Percentiles rank a stretch among this genome's conserved stretches.
Conservation (phyloP, 1,140 invertebrate species). For the Zaprionus davidi region DNA sequence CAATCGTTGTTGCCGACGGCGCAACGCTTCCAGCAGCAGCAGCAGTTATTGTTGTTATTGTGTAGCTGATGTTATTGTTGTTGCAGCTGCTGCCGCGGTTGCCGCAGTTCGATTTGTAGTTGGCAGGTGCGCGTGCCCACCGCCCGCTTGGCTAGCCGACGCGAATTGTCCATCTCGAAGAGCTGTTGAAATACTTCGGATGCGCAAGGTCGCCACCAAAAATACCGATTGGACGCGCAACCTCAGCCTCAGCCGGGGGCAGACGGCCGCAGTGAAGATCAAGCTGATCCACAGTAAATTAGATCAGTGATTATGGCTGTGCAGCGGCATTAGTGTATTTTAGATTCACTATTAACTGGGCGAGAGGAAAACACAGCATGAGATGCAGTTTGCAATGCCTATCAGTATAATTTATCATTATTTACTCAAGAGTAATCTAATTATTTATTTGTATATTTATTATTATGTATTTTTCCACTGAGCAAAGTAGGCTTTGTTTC, state of each 20-base stretch:
- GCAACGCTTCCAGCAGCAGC: slow-evolving; percentile 26
- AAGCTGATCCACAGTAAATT: slow-evolving; percentile 47
- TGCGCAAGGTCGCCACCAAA: slow-evolving; percentile 62
- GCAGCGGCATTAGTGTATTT: slow-evolving; percentile 4
- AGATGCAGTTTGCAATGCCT: background rate
- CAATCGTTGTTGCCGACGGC: slow-evolving; percentile 50
- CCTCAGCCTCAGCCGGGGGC: slow-evolving; percentile 23
- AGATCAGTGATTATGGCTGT: slow-evolving; percentile 31
- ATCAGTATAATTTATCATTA: background rate
- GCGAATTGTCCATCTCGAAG: slow-evolving; percentile 45
- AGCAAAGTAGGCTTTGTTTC: background rate
- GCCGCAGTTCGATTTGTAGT: slow-evolving; percentile 25
- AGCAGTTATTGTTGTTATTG: background rate
- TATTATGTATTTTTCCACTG: background rate
- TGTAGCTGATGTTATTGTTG: background rate
- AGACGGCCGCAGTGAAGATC: slow-evolving; percentile 25
- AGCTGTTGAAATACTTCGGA: slow-evolving; percentile 68
- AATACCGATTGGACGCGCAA: slow-evolving; percentile 17
- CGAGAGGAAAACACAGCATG: background rate
- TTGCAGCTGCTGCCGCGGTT: slow-evolving; percentile 29
- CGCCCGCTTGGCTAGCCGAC: slow-evolving; percentile 50
- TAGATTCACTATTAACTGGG: background rate
- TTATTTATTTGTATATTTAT: background rate
- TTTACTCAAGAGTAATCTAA: background rate
- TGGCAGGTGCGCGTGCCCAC: slow-evolving; percentile 60